A percentile compares a stretch with the other conserved stretches of the same genome.
These are phyloP conservation scores for Leptosomus discolor DNA, from an alignment of 2,113 vertebrate genomes.

Conservation along the genomic window DNA sequence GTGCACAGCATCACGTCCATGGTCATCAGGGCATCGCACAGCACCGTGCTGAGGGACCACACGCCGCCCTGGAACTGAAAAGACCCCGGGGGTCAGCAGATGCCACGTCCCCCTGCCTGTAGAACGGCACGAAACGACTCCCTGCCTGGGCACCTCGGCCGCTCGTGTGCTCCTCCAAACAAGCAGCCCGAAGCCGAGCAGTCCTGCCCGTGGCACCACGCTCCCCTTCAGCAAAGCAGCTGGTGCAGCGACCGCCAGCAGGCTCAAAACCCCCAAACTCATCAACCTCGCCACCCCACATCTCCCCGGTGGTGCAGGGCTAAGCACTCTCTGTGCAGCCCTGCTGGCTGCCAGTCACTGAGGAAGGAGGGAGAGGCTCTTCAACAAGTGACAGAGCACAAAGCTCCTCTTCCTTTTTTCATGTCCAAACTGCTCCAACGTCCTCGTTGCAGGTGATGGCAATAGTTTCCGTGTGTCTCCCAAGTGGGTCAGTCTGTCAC, in stretches of 20 bases:
- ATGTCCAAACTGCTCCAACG: rapidly evolving
- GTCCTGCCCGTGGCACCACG: background rate
- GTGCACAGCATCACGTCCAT: constrained; percentile 96
- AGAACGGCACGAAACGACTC: background rate
- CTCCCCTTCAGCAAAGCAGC: no score
- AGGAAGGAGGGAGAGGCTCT: background rate
- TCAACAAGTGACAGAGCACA: background rate
- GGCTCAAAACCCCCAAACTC: background rate
- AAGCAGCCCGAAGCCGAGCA: background rate
- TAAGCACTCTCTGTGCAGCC: background rate
- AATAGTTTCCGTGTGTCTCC: background rate
- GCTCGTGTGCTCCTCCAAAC: background rate
- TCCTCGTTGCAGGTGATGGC: rapidly evolving
- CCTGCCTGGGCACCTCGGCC: background rate
- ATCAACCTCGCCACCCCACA: background rate
- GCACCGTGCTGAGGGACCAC: constrained; percentile 79
- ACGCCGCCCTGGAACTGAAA: constrained; percentile 89
- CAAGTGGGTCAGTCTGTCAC: background rate
- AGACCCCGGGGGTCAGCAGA: background rate
- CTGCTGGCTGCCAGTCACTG: rapidly evolving
- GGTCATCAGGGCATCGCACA: constrained; percentile 91
- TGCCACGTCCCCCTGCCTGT: background rate
- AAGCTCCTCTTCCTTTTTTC: background rate
- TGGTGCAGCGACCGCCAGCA: background rate
- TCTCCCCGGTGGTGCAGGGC: background rate